phyloP scores from a whole-genome alignment of 2,113 vertebrate genomes.

The Lipophrys pholis region DNA sequence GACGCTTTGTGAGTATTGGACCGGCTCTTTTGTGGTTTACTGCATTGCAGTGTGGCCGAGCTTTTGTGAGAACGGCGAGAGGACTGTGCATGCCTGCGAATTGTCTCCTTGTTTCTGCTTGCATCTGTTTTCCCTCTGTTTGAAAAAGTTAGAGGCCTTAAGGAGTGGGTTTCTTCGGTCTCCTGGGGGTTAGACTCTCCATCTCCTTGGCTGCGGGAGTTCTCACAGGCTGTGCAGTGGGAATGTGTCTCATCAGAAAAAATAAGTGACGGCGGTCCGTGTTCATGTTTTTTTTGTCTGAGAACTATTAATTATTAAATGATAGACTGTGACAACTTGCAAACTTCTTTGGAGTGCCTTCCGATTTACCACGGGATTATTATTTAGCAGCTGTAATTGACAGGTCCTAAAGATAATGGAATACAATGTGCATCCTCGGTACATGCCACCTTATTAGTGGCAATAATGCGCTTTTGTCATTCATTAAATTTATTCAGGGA shows the following conservation, averaged over 20 bases:
- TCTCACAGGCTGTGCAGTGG: conserved; percentile 75
- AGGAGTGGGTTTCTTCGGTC: conserved; percentile 69
- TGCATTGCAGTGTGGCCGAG: conserved; percentile 63
- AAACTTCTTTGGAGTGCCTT: conserved; percentile 59
- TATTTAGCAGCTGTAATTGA: conserved; percentile 61
- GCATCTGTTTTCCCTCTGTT: conserved; percentile 78
- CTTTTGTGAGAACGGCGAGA: conserved; percentile 59
- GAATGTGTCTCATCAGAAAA: conserved; percentile 65
- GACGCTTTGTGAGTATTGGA: conserved; percentile 64
- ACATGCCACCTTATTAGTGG: conserved; percentile 57
- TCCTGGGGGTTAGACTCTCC: conserved; percentile 71
- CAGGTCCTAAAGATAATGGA: conserved; percentile 51
- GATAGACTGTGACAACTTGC: conserved; percentile 59
- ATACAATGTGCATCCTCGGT: conserved; percentile 66
- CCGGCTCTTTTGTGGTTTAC: conserved; percentile 59
- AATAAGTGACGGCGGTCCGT: conserved; percentile 53
- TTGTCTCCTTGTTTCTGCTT: conserved; percentile 72
- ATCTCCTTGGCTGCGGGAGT: conserved; percentile 71
- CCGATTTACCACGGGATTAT: conserved; percentile 66
- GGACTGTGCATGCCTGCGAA: conserved; percentile 63
- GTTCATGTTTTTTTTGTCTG: conserved; percentile 54
- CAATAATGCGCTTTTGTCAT: conserved; percentile 56
- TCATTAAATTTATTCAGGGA: conserved; percentile 42
- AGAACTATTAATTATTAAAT: conserved; percentile 82
- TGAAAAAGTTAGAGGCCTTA: conserved; percentile 74